A percentile compares a stretch with the other conserved stretches of the same genome.
These are phyloP conservation scores for Tanypteryx hageni DNA, from an alignment of 2,888 invertebrate genomes.

Conservation along the genomic window DNA sequence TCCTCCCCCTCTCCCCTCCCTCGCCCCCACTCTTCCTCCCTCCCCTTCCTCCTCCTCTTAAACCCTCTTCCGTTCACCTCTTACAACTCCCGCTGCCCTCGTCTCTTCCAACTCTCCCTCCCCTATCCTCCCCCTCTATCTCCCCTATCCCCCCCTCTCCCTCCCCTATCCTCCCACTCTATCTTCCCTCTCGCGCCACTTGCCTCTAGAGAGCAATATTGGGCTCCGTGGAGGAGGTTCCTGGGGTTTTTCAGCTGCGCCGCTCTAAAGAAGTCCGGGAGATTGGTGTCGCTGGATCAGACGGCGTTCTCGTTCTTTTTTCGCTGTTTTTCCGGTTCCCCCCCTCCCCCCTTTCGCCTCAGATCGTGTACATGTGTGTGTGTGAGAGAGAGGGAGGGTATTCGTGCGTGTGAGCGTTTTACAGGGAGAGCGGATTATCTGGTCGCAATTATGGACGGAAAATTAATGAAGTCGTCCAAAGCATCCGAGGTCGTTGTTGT, in stretches of 20 bases:
- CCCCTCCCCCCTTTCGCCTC: not conserved
- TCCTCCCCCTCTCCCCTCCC: not conserved
- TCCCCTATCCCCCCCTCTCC: not conserved
- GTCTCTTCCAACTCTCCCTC: not conserved
- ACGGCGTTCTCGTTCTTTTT: not conserved
- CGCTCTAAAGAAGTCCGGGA: not conserved
- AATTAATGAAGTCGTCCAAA: no score
- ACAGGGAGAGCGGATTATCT: no score
- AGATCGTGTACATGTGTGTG: no score
- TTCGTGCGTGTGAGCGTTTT: no score
- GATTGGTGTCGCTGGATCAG: slow-evolving; percentile 10
- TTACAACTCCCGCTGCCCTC: not conserved
- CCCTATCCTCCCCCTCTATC: not conserved
- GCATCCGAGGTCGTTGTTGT: no score
- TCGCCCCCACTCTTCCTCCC: not conserved
- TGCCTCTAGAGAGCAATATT: not conserved
- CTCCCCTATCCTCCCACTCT: not conserved
- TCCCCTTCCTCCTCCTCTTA: not conserved
- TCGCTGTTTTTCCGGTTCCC: not conserved
- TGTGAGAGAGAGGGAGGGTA: no score
- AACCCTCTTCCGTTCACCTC: not conserved
- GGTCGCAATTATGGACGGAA: no score
- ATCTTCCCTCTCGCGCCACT: not conserved
- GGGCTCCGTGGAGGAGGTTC: slow-evolving; percentile 8
- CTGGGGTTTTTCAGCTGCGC: not conserved